These are phyloP conservation scores for Mesorhabditis sp. DNA, from an alignment of 2,888 invertebrate species.

Conservation along the genomic window DNA sequence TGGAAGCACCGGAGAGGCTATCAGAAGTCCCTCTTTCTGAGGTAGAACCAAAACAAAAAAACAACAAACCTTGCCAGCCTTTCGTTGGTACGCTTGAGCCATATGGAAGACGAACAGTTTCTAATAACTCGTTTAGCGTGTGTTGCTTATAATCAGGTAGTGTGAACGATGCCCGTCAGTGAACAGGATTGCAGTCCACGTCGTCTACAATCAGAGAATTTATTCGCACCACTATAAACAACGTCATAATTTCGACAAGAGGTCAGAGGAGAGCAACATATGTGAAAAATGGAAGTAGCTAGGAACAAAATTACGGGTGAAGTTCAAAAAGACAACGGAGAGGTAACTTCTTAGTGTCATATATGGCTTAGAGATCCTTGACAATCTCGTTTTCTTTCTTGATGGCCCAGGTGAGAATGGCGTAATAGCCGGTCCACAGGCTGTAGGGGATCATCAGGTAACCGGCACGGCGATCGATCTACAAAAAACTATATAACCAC, in stretches of 20 bases:
- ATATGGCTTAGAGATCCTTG: slow-evolving; percentile 32
- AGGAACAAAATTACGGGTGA: slow-evolving; percentile 6
- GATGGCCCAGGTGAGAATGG: slow-evolving; percentile 37
- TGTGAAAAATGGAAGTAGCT: slow-evolving; percentile 6
- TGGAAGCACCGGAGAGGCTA: no score
- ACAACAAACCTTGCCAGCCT: no score
- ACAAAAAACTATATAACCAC: slow-evolving; percentile 7
- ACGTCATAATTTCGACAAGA: not conserved
- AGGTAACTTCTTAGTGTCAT: slow-evolving; percentile 5
- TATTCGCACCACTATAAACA: not conserved
- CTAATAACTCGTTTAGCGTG: no score
- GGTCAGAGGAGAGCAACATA: not conserved
- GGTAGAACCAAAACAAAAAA: no score
- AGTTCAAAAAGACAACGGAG: not conserved
- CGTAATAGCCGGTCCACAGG: slow-evolving; percentile 47
- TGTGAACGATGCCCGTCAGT: no score
- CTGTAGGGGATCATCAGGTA: slow-evolving; percentile 42
- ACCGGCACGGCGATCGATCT: slow-evolving; percentile 49
- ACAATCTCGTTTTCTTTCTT: slow-evolving; percentile 40
- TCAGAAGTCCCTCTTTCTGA: no score
- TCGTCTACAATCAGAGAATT: no score
- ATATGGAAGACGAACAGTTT: no score
- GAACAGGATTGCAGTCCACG: no score
- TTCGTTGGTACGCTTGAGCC: no score
- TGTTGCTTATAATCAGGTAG: no score